These are phyloP conservation scores for Epinotia bilunana DNA, from an alignment of 2,888 invertebrate genomes.

Conservation along the genomic window DNA sequence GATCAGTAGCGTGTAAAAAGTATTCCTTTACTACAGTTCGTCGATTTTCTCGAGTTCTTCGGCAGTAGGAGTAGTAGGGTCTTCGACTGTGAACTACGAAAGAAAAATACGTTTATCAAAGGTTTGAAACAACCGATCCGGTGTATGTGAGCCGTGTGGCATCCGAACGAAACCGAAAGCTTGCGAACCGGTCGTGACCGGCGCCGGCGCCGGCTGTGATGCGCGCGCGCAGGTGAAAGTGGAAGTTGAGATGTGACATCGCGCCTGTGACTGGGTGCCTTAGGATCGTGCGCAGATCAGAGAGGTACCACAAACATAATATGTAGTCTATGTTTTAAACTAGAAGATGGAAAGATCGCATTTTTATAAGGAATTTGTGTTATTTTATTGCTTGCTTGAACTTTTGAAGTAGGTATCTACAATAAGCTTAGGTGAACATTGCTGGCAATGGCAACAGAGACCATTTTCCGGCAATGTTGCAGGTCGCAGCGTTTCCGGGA, in stretches of 20 bases:
- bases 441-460: too few relatives aligned
- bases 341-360: too few relatives aligned
- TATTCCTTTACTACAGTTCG: not conserved
- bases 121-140: not conserved
- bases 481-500: too few relatives aligned
- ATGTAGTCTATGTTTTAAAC: too few relatives aligned
- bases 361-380: too few relatives aligned
- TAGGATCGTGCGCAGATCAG: not conserved
- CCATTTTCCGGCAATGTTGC: too few relatives aligned
- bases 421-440: too few relatives aligned
- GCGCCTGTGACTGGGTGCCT: not conserved
- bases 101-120: not conserved
- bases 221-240: conserved; percentile 23
- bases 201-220: conserved; percentile 7
- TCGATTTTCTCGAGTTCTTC: not conserved
- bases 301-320: not conserved
- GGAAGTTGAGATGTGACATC: conserved; percentile 29
- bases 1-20: not conserved
- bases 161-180: conserved; percentile 24
- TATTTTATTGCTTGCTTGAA: too few relatives aligned
- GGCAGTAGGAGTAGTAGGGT: not conserved
- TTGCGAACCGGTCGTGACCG: conserved; percentile 3
- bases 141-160: not conserved
- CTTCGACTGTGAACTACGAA: too few relatives aligned
- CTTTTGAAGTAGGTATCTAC: too few relatives aligned